A percentile compares a stretch with the other conserved stretches of the same genome.
Evolutionary conservation across 2,888 invertebrate genomes (phyloP).

Genomic region (Pheosia tremula): DNA sequence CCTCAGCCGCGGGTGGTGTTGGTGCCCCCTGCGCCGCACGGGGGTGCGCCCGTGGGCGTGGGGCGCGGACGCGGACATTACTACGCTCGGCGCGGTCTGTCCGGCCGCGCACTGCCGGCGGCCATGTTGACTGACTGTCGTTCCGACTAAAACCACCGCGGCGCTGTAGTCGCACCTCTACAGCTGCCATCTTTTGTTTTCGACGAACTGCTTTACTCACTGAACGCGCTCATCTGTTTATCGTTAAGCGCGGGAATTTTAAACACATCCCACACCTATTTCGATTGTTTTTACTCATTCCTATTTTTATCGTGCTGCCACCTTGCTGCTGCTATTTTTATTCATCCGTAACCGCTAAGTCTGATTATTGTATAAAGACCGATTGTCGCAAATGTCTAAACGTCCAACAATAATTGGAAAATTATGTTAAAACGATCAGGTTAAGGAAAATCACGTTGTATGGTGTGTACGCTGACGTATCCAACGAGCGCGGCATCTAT

Average conservation of each 20-base stretch:
- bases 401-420: not conserved
- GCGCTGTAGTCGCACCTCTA: conserved; percentile 70
- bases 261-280: conserved; percentile 6
- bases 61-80: conserved; percentile 85
- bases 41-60: conserved; percentile 85
- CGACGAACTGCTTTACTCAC: conserved; percentile 72
- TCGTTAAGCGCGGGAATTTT: conserved; percentile 55
- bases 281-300: not conserved
- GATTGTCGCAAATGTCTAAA: not conserved
- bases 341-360: not conserved
- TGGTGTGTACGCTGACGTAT: conserved; percentile 44
- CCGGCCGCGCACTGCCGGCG: conserved; percentile 82
- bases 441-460: conserved; percentile 34
- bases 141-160: conserved; percentile 51
- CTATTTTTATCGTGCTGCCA: not conserved
- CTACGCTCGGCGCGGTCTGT: conserved; percentile 71
- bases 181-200: conserved; percentile 69
- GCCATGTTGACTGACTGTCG: conserved; percentile 85
- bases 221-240: conserved; percentile 41
- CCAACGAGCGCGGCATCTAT: conserved; percentile 63
- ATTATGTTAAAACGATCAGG: not conserved
- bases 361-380: not conserved
- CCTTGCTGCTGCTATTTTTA: not conserved
- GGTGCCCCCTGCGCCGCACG: conserved; percentile 88
- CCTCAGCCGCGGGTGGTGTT: conserved; percentile 89